Percentiles rank a stretch among this genome's conserved stretches.
These are phyloP conservation scores for Periphyllus acericola DNA, from an alignment of 2,888 invertebrate species.

Conservation along the genomic window DNA sequence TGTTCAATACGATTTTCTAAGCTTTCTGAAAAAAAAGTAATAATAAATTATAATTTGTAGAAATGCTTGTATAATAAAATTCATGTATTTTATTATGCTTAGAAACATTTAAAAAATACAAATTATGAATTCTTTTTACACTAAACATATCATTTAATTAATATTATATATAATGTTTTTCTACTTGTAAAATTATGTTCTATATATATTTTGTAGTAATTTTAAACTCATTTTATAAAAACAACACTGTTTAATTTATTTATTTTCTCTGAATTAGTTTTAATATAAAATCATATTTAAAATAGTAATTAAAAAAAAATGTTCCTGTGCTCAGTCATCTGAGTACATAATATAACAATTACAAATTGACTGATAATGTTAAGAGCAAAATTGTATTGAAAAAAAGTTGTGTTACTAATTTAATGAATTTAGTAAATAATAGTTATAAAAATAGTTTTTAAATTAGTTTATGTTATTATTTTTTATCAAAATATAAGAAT, in stretches of 20 bases:
- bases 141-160: constrained; percentile 51
- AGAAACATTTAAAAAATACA: neutral
- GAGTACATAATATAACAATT: neutral
- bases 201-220: neutral
- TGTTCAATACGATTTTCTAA: constrained; percentile 83
- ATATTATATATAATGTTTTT: constrained; percentile 25
- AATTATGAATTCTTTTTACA: constrained; percentile 21
- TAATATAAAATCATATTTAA: constrained; percentile 15
- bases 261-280: neutral
- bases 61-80: constrained; percentile 58
- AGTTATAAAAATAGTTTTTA: constrained; percentile 11
- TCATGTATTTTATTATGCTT: constrained; percentile 23
- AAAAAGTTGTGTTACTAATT: constrained; percentile 8
- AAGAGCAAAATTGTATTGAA: constrained; percentile 11
- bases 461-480: constrained; percentile 23
- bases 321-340: constrained; percentile 30
- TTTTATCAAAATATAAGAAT: neutral
- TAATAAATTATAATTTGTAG: constrained; percentile 18
- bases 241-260: constrained; percentile 1
- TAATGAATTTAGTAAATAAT: neutral
- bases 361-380: constrained; percentile 53
- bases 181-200: neutral
- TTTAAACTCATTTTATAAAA: constrained; percentile 8
- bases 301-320: constrained; percentile 41
- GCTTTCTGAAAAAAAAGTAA: constrained; percentile 75